Percentiles rank a stretch among this genome's conserved stretches.
Conservation (phyloP, 2,113 vertebrate species). For the Eulacestoma nigropectus region DNA sequence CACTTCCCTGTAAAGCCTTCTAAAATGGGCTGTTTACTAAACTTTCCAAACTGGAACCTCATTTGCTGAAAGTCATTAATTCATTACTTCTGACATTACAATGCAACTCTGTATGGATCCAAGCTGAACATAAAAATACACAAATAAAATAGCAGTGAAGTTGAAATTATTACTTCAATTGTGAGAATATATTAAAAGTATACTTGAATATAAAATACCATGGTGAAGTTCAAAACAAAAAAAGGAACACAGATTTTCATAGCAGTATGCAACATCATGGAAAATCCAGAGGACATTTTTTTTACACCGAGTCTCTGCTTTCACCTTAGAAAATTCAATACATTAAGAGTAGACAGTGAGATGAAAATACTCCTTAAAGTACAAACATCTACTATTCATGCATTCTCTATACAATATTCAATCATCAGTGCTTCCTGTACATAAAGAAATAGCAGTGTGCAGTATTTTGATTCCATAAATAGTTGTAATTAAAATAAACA, state of each 20-base stretch:
- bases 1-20: not conserved
- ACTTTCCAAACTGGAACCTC: not conserved
- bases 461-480: not conserved
- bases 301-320: not conserved
- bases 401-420: not conserved
- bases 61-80: not conserved
- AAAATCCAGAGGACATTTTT: not conserved
- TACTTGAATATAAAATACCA: not conserved
- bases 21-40: not conserved
- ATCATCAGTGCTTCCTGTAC: not conserved
- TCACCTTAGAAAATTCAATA: not conserved
- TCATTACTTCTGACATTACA: not conserved
- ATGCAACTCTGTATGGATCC: not conserved
- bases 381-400: not conserved
- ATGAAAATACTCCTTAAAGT: not conserved
- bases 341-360: not conserved
- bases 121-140: not conserved
- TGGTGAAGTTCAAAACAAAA: not conserved
- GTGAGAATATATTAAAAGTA: not conserved
- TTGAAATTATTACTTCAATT: not conserved
- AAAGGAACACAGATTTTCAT: not conserved
- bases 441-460: not conserved
- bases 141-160: not conserved
- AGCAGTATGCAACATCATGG: not conserved
- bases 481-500: not conserved